Evolutionary conservation across 2,113 vertebrate species (phyloP).

Genomic region (Aspidoscelis tigris): DNA sequence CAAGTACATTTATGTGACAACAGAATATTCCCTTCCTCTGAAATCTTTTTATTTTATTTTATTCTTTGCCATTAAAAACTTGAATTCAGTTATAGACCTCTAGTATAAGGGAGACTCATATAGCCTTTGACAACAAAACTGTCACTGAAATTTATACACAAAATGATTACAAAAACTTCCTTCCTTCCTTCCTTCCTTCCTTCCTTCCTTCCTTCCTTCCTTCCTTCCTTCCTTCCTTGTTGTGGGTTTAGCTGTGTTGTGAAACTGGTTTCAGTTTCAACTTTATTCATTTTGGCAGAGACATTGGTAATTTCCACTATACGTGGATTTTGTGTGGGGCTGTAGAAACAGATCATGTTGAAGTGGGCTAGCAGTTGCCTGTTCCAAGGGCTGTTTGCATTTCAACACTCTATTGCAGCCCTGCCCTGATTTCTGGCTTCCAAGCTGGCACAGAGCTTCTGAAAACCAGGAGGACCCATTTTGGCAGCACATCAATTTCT

Average conservation of each 20-base stretch:
- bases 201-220: neutral
- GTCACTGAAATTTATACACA: neutral
- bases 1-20: constrained; percentile 62
- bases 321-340: too few species aligned
- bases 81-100: constrained; percentile 55
- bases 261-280: constrained; percentile 8
- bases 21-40: constrained; percentile 65
- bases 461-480: too few species aligned
- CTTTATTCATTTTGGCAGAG: neutral
- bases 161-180: too few species aligned
- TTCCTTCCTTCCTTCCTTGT: neutral
- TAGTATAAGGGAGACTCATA: constrained; percentile 45
- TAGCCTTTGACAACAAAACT: neutral
- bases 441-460: too few species aligned
- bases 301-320: neutral
- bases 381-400: too few species aligned
- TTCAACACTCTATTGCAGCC: too few species aligned
- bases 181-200: neutral
- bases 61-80: constrained; percentile 64
- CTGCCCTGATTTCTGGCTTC: too few species aligned
- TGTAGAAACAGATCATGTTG: too few species aligned
- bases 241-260: constrained; percentile 1
- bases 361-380: too few species aligned
- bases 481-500: too few species aligned
- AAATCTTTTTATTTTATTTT: constrained; percentile 65